Base-by-base conservation (phyloP, 1,140 invertebrate species). In the Pemphigus obesinymphae region DNA sequence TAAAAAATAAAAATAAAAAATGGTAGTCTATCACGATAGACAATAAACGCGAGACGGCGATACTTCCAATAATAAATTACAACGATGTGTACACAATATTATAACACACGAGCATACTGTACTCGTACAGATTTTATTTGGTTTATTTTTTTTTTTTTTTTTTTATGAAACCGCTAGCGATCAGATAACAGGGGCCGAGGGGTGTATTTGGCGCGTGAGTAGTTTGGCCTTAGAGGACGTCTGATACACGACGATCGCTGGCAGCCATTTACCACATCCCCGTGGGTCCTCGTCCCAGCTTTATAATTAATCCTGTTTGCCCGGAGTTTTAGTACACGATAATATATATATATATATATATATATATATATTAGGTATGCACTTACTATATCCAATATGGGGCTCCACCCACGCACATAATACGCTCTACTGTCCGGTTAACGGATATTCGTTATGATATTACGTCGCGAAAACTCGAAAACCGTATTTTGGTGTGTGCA, bases 121-220 rank as follows among this genome's bases (percentile, higher is more conserved):
- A 40, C 63, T 2, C 34, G 1, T 10, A 40, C 34, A 13, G 10
- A 13, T 53, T 23, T n/a, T n/a, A n/a, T n/a, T n/a, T n/a, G n/a
- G n/a, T n/a, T n/a, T n/a, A n/a, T n/a, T n/a, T n/a, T n/a, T 23
- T n/a, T 61, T 29, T 20, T 73, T 34, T 45, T 31, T 20, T 26
- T 58, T 63, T 58, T 45, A 61, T 43, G 53, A 78, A 61, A 78
- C 53, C 53, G 37, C 55, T 23, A 80, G 55, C 45, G 76, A 80
- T 80, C 76, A 63, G 76, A 80, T 80, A 80, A 63, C 76, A n/a
- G n/a, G 23, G 55, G 76, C 76, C 76, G 76, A 80, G 17, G 76
- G 76, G 76, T 80, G 37, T 80, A 63, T 63, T 80, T n/a, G 55
- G 37, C 23, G 76, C 76, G 76, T 80, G 76, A 80, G 76, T 61